Base-by-base conservation (phyloP, 2,113 vertebrate genomes). In the Rana temporaria region DNA sequence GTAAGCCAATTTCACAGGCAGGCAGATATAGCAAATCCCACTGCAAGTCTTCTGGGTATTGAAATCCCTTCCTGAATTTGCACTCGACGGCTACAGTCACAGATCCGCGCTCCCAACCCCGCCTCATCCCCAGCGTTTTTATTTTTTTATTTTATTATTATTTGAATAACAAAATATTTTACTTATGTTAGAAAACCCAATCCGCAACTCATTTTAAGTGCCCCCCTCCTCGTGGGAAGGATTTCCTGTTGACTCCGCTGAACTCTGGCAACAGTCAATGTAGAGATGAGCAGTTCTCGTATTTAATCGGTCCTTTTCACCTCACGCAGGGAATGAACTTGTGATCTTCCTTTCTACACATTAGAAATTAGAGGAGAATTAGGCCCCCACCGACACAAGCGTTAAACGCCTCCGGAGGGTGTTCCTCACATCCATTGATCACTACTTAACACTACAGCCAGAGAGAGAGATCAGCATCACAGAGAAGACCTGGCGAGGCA, bases 21-120 rank as follows among this genome's bases (percentile, higher is more conserved):
- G 66, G 60, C 16, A 70, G 66, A 80, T 68, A 42, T 68, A 79
- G 78, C 14, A 80, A 70, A 80, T 80, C 65, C 66, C 57, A 48
- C 34, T 42, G 20, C n/a, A 70, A 26, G 22, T 68, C 78, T 70
- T 38, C 20, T 80, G 78, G 66, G 65, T 26, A 70, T 80, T 62
- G 34, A 80, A 70, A 59, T 70, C 78, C 56, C 24, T 30, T 68
- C 6, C 22, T 42, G 55, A 79, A 79, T 79, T 79, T 80, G 32
- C 78, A 70, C 52, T 34, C 8, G 59, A 48, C 64, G 20, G 70
- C 69, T 56, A 6, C 4, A 74, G 53, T 65, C 22, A 66, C 16
- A 67, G 52, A 75, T 64, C 42, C 24, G 26, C 5, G 65, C 18
- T 82, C 53, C 38, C 34, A 67, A 75, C 15, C 20, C 30, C 19